phyloP scores from a whole-genome alignment of 2,888 invertebrate species.

The Branchellion lobata region DNA sequence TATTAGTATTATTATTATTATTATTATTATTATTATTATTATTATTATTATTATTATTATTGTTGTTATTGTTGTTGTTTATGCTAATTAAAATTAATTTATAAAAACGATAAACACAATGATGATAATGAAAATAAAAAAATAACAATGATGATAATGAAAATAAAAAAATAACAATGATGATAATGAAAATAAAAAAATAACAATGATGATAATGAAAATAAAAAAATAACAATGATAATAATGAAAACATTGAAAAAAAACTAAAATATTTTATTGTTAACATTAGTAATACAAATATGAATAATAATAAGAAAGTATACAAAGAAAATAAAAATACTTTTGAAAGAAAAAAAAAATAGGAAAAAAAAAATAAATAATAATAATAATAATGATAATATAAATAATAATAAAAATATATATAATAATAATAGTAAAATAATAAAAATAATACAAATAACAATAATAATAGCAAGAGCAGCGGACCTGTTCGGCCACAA shows the following conservation, averaged over 20 bases:
- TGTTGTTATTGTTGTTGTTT: background rate
- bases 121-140: too few relatives aligned
- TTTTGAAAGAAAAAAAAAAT: too few relatives aligned
- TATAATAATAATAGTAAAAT: background rate
- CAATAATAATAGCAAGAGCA: background rate
- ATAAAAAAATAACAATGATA: background rate
- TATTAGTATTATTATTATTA: too few relatives aligned
- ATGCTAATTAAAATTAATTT: too few relatives aligned
- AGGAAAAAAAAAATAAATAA: background rate
- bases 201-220: background rate
- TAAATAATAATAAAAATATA: background rate
- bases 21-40: background rate
- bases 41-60: background rate
- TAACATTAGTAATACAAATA: background rate
- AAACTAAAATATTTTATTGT: too few relatives aligned
- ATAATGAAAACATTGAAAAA: background rate
- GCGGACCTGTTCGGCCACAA: slow-evolving; percentile 75
- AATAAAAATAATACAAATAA: background rate
- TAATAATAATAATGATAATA: slow-evolving; percentile 3
- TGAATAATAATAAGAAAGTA: background rate
- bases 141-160: too few relatives aligned
- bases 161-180: too few relatives aligned
- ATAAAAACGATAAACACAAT: too few relatives aligned
- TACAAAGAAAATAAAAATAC: too few relatives aligned
- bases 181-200: too few relatives aligned